Conservation (phyloP, 2,888 invertebrate genomes). For the Lithosia quadra region DNA sequence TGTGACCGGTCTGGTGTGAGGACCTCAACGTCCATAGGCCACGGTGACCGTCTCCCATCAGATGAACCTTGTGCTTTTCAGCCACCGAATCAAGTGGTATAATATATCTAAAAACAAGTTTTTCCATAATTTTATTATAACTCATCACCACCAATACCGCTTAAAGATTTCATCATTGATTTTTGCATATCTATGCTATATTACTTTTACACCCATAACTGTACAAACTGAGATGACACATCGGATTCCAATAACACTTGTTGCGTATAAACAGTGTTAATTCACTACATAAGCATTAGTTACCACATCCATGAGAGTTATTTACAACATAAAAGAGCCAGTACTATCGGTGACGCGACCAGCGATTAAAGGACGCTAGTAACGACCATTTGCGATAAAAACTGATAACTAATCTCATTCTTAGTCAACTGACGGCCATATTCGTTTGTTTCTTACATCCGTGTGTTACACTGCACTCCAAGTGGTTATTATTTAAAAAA, state of each 20-base stretch:
- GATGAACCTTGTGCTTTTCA: no score
- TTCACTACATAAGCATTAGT: conserved; percentile 15
- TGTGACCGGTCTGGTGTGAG: no score
- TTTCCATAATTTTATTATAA: no score
- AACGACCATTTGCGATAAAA: conserved; percentile 80
- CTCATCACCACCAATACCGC: neutral
- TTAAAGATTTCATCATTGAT: neutral
- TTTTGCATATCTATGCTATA: conserved; percentile 2
- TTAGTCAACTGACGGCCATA: conserved; percentile 71
- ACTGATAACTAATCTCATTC: conserved; percentile 83
- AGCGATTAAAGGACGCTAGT: conserved; percentile 82
- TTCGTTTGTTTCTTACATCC: conserved; percentile 73
- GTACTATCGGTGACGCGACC: conserved; percentile 79
- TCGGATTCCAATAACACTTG: conserved; percentile 20
- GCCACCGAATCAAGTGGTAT: no score
- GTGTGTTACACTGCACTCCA: conserved; percentile 51
- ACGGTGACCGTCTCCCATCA: no score
- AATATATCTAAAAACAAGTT: conserved; percentile 61
- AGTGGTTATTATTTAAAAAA: conserved; percentile 20
- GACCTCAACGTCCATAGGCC: no score
- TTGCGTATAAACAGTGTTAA: conserved; percentile 10
- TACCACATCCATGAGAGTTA: conserved; percentile 64
- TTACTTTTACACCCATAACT: conserved; percentile 7
- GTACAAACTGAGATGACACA: conserved; percentile 23
- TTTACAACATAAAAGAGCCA: conserved; percentile 58